These are phyloP conservation scores for Agapornis roseicollis DNA, from an alignment of 2,113 vertebrate species.

Conservation along the genomic window DNA sequence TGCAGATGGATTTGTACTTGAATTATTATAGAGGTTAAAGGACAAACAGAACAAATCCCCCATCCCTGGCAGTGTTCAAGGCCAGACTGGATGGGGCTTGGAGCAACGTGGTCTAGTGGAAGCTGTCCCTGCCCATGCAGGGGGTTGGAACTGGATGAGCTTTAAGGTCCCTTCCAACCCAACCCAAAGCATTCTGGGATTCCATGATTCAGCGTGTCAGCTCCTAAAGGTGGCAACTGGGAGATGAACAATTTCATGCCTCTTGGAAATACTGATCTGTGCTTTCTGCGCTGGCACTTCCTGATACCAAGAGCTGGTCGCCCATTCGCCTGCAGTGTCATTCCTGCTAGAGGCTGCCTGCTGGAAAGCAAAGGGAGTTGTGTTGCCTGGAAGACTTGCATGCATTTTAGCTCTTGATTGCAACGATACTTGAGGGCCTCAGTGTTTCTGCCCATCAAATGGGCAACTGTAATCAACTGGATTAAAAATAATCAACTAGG, in stretches of 20 bases:
- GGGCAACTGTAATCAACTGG: background rate
- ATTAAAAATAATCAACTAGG: background rate
- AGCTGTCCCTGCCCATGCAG: background rate
- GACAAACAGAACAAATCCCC: background rate
- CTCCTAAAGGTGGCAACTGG: background rate
- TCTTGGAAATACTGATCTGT: background rate
- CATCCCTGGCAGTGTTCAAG: background rate
- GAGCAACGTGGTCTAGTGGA: background rate
- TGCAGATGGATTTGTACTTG: background rate
- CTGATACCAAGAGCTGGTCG: background rate
- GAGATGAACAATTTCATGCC: background rate
- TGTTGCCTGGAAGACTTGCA: background rate
- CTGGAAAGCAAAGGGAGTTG: background rate
- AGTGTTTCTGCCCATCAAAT: background rate
- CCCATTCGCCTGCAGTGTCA: fast-evolving
- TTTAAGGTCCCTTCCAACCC: background rate
- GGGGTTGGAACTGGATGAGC: background rate
- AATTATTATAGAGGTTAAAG: background rate
- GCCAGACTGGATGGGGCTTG: background rate
- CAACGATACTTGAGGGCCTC: background rate
- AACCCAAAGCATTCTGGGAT: background rate
- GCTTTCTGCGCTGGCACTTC: background rate
- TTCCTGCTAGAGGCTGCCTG: background rate
- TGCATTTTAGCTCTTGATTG: background rate
- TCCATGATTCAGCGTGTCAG: background rate